phyloP scores from a whole-genome alignment of 2,888 invertebrate species.

The Pogonocherus hispidulus region DNA sequence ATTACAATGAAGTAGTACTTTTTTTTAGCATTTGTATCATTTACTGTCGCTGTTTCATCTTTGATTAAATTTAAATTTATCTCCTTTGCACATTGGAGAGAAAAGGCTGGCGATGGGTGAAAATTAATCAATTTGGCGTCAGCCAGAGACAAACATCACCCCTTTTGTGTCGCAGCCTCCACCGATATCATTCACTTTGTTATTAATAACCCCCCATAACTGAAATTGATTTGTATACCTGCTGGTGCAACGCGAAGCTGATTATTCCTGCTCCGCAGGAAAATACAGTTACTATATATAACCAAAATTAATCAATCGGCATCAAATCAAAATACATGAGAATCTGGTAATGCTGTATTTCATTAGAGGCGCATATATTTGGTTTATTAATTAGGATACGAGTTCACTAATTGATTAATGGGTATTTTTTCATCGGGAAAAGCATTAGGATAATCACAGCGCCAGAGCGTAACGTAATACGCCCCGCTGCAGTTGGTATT shows the following conservation, averaged over 20 bases:
- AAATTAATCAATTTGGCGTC: no score
- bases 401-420: constrained; percentile 19
- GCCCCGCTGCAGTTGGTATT: no score
- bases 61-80: no score
- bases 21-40: no score
- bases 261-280: constrained; percentile 2
- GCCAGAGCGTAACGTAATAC: no score
- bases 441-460: neutral
- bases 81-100: no score
- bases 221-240: constrained; percentile 21
- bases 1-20: no score
- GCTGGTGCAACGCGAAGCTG: constrained; percentile 31
- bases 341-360: constrained; percentile 24
- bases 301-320: constrained; percentile 38
- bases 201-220: constrained; percentile 9
- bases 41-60: no score
- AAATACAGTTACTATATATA: constrained; percentile 31
- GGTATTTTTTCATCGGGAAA: neutral
- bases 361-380: constrained; percentile 6
- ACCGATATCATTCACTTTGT: neutral
- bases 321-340: constrained; percentile 39
- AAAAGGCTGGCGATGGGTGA: no score
- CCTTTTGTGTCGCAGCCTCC: neutral
- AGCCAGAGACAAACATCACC: no score
- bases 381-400: constrained; percentile 9